Percentiles rank a stretch among this genome's conserved stretches.
Conservation (phyloP, 1,140 invertebrate species). For the Bombus superbus region DNA sequence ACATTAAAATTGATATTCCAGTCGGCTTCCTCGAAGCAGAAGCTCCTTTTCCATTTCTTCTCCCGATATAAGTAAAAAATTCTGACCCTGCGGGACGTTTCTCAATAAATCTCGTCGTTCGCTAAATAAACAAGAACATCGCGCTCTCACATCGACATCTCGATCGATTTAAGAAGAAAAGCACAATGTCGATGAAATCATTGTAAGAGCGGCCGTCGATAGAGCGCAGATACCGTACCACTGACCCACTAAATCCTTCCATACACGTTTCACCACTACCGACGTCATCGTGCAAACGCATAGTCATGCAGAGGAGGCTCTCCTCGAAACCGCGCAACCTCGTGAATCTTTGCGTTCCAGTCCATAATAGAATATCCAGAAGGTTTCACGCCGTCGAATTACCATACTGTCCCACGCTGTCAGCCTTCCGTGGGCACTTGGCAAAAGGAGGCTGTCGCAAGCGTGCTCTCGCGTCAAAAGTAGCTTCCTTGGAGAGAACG, state of each 20-base stretch:
- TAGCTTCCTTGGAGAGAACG: not conserved
- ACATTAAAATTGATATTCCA: slow-evolving; percentile 11
- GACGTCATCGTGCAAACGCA: not conserved
- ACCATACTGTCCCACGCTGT: slow-evolving; percentile 21
- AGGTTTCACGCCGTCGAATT: slow-evolving; percentile 13
- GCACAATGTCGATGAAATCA: not conserved
- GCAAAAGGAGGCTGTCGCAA: not conserved
- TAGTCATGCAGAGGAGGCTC: too few species aligned
- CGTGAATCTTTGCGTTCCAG: slow-evolving; percentile 2
- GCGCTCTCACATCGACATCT: not conserved
- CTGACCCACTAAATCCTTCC: not conserved
- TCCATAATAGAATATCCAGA: not conserved
- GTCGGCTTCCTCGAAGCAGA: not conserved
- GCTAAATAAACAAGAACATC: not conserved
- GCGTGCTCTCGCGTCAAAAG: not conserved
- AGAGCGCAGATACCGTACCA: not conserved
- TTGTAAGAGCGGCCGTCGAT: not conserved
- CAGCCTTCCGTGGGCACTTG: not conserved
- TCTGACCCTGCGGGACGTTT: too few species aligned
- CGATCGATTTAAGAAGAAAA: not conserved
- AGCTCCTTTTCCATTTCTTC: not conserved
- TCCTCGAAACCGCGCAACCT: not conserved
- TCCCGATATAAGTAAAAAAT: not conserved
- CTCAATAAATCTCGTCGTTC: too few species aligned
- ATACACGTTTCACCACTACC: not conserved